A percentile compares a stretch with the other conserved stretches of the same genome.
These are phyloP conservation scores for Drosophila hydei DNA, from an alignment of 1,140 invertebrate genomes.

Conservation along the genomic window DNA sequence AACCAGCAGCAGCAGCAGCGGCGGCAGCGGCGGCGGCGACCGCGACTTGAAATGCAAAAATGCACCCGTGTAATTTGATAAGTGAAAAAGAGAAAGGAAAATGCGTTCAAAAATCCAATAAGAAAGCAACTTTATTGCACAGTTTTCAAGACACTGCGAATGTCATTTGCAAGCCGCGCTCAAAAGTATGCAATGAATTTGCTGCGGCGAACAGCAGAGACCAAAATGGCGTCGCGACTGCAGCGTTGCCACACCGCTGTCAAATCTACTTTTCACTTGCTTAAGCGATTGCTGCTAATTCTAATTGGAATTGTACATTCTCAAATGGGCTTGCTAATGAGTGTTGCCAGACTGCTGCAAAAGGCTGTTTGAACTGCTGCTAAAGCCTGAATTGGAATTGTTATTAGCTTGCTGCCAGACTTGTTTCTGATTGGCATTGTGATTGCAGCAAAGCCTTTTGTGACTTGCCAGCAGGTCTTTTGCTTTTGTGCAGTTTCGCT, in stretches of 20 bases:
- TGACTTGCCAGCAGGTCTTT: conserved; percentile 3
- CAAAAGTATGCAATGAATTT: conserved; percentile 36
- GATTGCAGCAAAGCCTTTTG: conserved; percentile 14
- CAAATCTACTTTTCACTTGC: conserved; percentile 11
- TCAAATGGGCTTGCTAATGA: not conserved
- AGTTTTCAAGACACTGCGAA: conserved; percentile 11
- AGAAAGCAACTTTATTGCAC: conserved; percentile 21
- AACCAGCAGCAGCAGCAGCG: conserved; percentile 1
- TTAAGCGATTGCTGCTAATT: not conserved
- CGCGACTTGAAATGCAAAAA: conserved; percentile 1
- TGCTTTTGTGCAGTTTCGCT: not conserved
- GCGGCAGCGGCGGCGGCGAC: not conserved
- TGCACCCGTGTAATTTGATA: conserved; percentile 41
- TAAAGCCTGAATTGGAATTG: too few species aligned
- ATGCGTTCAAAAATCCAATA: conserved; percentile 22
- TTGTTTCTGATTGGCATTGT: not conserved
- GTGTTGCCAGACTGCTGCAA: too few species aligned
- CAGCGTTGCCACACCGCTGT: conserved; percentile 21
- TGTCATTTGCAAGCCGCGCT: conserved; percentile 24
- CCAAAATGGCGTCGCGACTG: conserved; percentile 10
- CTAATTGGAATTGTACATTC: too few species aligned
- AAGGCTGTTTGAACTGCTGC: too few species aligned
- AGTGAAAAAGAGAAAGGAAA: conserved; percentile 23
- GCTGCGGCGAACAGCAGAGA: not conserved
- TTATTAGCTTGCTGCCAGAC: too few species aligned